Evolutionary conservation across 2,888 invertebrate species (phyloP), one percentile per base, ranked within the genome.

Genomic region (Subacronicta megacephala): DNA sequence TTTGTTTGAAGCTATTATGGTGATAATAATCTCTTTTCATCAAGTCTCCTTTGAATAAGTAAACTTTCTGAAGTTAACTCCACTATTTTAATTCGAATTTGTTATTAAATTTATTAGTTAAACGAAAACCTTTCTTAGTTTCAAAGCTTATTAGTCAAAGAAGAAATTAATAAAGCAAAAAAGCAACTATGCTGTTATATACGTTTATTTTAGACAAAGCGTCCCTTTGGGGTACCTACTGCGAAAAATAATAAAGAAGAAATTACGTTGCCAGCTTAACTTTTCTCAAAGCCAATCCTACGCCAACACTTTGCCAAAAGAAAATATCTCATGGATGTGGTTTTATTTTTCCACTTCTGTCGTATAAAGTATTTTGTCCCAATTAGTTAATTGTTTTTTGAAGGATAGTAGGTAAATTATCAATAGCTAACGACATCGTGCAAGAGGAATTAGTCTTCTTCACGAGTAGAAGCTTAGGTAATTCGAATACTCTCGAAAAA

Each of bases 201-300:
- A 79, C 75, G 71, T 80, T 85, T 82, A 82, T 83, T 84, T 83
- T 76, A 82, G 74, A 78, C 80, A 80, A 84, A 82, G 78, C 72
- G 67, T 74, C 80, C 77, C 74, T 66, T 70, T 73, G 71, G 75
- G 75, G 75, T 66, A 81, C n/a, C n/a, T n/a, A n/a, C 71, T 81
- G 81, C 77, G 80, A 81, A 85, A 88, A 88, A 89, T 89, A 88
- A 85, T 85, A 85, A 86, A 86, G 81, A 77, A 78, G 69, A 87
- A 88, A 88, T 87, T 85, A 87, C 84, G 82, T 87, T 80, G 62
- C 64, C 58, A 75, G 77, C 81, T 82, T 78, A 86, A 86, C 82
- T 87, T 89, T 79, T 65, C 77, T 78, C 74, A 82, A 84, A 84
- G 84, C 75, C 70, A 64, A 73, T 65, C 70, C 72, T 69, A 67